Evolutionary conservation across 2,888 invertebrate genomes (phyloP), one percentile per base, ranked within the genome.

Genomic region (Acanthopleura granulata): DNA sequence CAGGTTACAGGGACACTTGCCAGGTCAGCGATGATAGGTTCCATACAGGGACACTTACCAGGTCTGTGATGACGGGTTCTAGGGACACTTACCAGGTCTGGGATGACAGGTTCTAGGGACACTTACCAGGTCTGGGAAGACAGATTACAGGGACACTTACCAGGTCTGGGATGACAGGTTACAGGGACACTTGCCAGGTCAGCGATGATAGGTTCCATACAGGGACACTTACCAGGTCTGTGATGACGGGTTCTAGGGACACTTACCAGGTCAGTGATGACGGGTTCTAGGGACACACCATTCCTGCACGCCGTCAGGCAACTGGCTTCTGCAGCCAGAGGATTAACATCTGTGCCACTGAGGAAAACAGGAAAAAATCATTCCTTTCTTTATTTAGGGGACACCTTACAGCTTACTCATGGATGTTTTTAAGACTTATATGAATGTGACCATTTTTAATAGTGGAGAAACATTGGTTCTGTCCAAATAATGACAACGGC

Each of bases 341-440:
- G 91, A 91, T 98, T 99, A 1, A 98, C 93, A 90, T 99, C 99
- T 0, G 95, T 91, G 70, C 90, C 90, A 51, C 88, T 89, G 75
- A 0, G n/a, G n/a, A n/a, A n/a, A 57, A 6, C 18, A 57, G 12
- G 22, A 57, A 3, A 57, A 57, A 4, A 12, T 57, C 3, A 6
- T 57, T n/a, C 9, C 3, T 40, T 6, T 40, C 40, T 40, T 40
- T 6, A 40, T 9, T 6, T 40, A 9, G 9, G 40, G 40, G 4
- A 40, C 9, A 40, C 40, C n/a, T n/a, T n/a, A n/a, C n/a, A n/a
- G n/a, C n/a, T n/a, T 40, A 57, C 57, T 57, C n/a, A 1, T 4
- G 22, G 57, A 57, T 1, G 57, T 57, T n/a, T 22, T 57, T 14
- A 51, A 51, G 51, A 57, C 57, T 22, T n/a, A 22, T 57, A 12